phyloP scores from a whole-genome alignment of 2,888 invertebrate species.

The Rutpela maculata region DNA sequence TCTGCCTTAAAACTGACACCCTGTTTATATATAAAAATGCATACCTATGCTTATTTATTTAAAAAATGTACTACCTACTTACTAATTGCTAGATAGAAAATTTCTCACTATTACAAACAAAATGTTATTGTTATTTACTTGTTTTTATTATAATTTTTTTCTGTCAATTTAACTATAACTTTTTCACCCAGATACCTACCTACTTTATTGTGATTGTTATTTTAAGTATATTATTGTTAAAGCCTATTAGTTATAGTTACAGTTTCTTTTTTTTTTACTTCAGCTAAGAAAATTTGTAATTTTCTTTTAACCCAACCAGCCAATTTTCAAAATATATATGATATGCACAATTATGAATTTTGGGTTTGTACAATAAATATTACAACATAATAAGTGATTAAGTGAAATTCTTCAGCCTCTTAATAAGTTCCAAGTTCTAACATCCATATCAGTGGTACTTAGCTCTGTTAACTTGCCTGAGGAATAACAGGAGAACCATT shows the following conservation, averaged over 20 bases:
- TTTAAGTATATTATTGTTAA: neutral
- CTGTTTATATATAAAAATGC: constrained; percentile 18
- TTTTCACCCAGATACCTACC: neutral
- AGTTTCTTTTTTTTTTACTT: neutral
- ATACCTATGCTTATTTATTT: constrained; percentile 41
- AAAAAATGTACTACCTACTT: constrained; percentile 34
- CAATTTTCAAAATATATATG: neutral
- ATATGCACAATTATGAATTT: neutral
- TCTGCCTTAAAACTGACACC: neutral
- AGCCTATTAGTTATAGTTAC: neutral
- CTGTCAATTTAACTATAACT: constrained; percentile 5
- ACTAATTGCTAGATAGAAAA: constrained; percentile 28
- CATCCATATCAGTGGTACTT: neutral
- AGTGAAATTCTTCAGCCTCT: neutral
- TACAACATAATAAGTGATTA: neutral
- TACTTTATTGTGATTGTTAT: neutral
- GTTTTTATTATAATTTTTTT: constrained; percentile 25
- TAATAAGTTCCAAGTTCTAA: neutral
- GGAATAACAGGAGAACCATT: no score
- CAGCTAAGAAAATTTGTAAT: neutral
- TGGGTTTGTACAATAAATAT: neutral
- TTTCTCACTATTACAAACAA: constrained; percentile 25
- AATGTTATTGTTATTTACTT: constrained; percentile 27
- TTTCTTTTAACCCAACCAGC: neutral
- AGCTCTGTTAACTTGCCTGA: no score